phyloP scores from a whole-genome alignment of 2,888 invertebrate genomes.

The Pilophorus perplexus region DNA sequence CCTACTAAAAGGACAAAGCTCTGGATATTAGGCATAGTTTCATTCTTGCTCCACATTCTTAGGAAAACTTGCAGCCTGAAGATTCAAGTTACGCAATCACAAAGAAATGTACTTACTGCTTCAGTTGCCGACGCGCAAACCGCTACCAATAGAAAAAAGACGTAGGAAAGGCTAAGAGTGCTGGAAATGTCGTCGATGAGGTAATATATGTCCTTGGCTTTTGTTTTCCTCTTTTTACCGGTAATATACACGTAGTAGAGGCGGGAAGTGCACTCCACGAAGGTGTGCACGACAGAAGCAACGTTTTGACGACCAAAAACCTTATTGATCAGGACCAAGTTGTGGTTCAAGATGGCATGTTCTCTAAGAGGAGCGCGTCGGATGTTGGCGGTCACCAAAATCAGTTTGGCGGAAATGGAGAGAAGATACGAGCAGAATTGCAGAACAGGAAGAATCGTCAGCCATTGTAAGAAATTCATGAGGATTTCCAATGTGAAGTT shows the following conservation, averaged over 20 bases:
- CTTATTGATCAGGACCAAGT: background rate
- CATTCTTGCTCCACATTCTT: no score
- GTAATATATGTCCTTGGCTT: constrained; percentile 1
- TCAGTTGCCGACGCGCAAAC: background rate
- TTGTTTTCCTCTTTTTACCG: background rate
- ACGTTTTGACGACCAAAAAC: constrained; percentile 7
- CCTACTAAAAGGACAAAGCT: no score
- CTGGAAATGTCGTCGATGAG: constrained; percentile 4
- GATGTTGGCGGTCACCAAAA: background rate
- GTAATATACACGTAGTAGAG: constrained; percentile 18
- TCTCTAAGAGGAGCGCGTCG: background rate
- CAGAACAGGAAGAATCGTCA: background rate
- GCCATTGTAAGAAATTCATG: background rate
- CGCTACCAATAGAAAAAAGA: constrained; percentile 1
- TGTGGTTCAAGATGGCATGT: background rate
- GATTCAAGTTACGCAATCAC: no score
- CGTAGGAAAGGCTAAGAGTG: background rate
- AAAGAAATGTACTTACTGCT: constrained; percentile 7
- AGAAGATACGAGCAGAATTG: background rate
- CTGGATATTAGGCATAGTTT: no score
- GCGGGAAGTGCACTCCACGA: background rate
- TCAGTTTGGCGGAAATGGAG: background rate
- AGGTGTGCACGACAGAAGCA: constrained; percentile 9
- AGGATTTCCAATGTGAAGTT: constrained; percentile 12
- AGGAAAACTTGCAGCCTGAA: no score